Base-by-base conservation (phyloP, 2,888 invertebrate species). In the Rutpela maculata region DNA sequence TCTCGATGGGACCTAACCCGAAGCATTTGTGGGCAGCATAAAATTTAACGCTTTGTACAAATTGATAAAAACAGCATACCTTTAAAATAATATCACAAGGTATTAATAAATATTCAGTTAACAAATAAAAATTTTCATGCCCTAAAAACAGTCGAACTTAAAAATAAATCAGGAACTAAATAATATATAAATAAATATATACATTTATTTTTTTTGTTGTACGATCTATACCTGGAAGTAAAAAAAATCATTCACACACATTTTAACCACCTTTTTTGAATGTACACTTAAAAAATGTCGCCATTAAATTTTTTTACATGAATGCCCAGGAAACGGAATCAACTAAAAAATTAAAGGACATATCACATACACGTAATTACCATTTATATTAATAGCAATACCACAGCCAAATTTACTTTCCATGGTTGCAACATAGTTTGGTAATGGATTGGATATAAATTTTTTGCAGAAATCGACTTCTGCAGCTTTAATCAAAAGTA, bases 61-160 rank as follows among this genome's bases (percentile, higher is more conserved):
- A 72, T 68, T 43, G 22, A 43, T 19, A 17, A 18, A 43, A 62
- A 65, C 18, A 35, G 65, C 50, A 65, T 76, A 80, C 66, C 80
- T 81, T 81, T 76, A 79, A 82, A 82, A 82, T 82, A 83, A 83
- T 83, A 83, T 83, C 83, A 83, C 83, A 83, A 82, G 78, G 75
- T 81, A 82, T 60, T 75, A 73, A 67, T 62, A 55, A 75, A 75
- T 67, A 71, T 38, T 65, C 50, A 50, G 62, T 74, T 55, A 69
- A 66, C 67, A 70, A 77, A 63, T 63, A 22, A 75, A 66, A 59
- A 73, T 19, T 72, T 75, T 76, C 75, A 79, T 74, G 79, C 79
- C 63, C 76, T 78, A 73, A 70, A 77, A 82, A 80, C 80, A 82
- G 79, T 79, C 81, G 43, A 79, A 57, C 74, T 78, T 78, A 76